Evolutionary conservation across 2,888 invertebrate genomes (phyloP).

Genomic region (Metopia argyrocephala): DNA sequence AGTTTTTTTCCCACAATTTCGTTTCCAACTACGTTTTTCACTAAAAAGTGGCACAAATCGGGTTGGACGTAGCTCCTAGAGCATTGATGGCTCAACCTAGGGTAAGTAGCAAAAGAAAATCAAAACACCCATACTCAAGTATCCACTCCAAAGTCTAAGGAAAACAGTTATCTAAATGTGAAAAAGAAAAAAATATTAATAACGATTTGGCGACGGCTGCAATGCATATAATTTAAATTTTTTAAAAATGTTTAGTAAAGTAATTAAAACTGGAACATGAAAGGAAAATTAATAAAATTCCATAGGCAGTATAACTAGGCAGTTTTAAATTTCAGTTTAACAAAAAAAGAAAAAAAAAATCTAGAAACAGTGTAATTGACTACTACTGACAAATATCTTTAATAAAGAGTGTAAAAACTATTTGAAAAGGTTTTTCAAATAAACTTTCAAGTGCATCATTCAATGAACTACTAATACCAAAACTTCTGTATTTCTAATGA

Average conservation of each 20-base stretch:
- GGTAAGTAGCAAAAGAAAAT: slow-evolving; percentile 73
- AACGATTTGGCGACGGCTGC: slow-evolving; percentile 52
- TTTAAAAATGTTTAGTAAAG: neutral
- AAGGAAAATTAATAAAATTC: no score
- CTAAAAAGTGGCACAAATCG: slow-evolving; percentile 79
- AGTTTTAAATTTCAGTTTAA: no score
- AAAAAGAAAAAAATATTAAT: neutral
- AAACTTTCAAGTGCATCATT: no score
- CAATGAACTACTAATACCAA: no score
- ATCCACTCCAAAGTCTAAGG: neutral
- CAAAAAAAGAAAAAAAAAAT: no score
- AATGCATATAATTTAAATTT: neutral
- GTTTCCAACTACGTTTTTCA: slow-evolving; percentile 44
- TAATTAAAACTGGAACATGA: no score
- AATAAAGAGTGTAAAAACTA: no score
- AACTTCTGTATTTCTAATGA: no score
- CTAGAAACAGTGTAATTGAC: no score
- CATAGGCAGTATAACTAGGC: no score
- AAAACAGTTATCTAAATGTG: slow-evolving; percentile 36
- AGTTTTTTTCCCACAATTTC: slow-evolving; percentile 45
- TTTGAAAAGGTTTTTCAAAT: no score
- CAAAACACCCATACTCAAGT: neutral
- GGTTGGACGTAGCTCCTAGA: slow-evolving; percentile 79
- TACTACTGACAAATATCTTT: no score
- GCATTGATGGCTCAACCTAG: slow-evolving; percentile 80